Base-by-base conservation (phyloP, 2,888 invertebrate species). In the Slavum lentiscoides region DNA sequence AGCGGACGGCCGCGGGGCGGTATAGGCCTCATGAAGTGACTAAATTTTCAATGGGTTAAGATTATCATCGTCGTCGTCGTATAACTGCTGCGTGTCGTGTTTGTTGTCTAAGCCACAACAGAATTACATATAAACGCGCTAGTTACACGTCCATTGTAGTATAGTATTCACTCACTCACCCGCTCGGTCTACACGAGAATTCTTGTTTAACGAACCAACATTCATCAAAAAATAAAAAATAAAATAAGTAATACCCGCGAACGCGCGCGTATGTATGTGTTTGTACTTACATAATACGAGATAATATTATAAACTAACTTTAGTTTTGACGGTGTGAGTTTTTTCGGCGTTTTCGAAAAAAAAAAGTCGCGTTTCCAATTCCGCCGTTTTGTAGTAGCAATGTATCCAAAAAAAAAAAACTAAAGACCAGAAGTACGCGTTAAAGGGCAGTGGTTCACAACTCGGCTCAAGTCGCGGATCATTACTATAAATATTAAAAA, bases 11-110 rank as follows among this genome's bases (percentile, higher is more conserved):
- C 19, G 15, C 59, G 43, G 53, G 49, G 7, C 7, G 9, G 43
- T 43, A 43, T 30, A 30, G 30, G 30, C 30, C 43, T 53, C 39
- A 70, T 77, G 77, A 77, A 77, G 69, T 70, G 69, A 77, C 77
- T 77, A 69, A 77, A 80, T 72, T 80, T 80, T 80, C 80, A 80
- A 80, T 80, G 39, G 80, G 80, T 55, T 80, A 80, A 80, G 80
- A 80, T 80, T 80, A 70, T 80, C 69, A 69, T 69, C 77, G 75
- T 76, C 73, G 75, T 76, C 73, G 30, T 30, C 30, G 19, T 53
- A 17, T 68, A 62, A 61, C 53, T 11, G 43, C 43, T 43, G 43
- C 43, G 70, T 70, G 80, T 70, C 62, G 70, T 64, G 70, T 69
- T 64, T 69, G 69, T 80, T 80, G 80, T 72, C 70, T 80, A 21